Conservation (phyloP, 2,797 vertebrate species). For the Acanthopagrus latus region DNA sequence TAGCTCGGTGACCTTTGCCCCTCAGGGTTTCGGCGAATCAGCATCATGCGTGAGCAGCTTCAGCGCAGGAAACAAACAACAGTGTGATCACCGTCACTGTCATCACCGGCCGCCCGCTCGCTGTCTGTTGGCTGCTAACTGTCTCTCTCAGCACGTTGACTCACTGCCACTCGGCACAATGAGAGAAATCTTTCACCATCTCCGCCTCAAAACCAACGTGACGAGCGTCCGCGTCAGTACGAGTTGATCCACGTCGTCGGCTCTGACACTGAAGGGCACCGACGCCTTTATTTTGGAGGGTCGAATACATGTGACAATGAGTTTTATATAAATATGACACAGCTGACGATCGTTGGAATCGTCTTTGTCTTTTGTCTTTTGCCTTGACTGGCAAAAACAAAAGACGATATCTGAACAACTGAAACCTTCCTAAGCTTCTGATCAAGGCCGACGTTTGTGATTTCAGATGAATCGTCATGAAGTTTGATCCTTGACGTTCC, state of each 20-base stretch:
- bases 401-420: too few relatives aligned
- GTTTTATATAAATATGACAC: too few relatives aligned
- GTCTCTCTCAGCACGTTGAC: neutral
- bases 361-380: too few relatives aligned
- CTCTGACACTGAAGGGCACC: neutral
- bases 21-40: conserved; percentile 23
- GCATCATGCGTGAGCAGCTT: conserved; percentile 46
- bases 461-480: too few relatives aligned
- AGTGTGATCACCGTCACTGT: conserved; percentile 52
- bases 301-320: too few relatives aligned
- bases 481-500: too few relatives aligned
- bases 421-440: too few relatives aligned
- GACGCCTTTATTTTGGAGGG: too few relatives aligned
- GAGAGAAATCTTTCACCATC: neutral
- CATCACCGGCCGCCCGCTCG: conserved; percentile 3
- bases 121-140: conserved; percentile 8
- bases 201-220: neutral
- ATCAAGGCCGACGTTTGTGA: too few relatives aligned
- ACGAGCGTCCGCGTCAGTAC: neutral
- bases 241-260: neutral
- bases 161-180: neutral
- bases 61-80: conserved; percentile 49
- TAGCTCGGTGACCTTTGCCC: conserved; percentile 67
- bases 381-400: too few relatives aligned
- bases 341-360: too few relatives aligned